These are phyloP conservation scores for Nanger granti DNA, from an alignment of 2,113 vertebrate genomes.

Conservation along the genomic window DNA sequence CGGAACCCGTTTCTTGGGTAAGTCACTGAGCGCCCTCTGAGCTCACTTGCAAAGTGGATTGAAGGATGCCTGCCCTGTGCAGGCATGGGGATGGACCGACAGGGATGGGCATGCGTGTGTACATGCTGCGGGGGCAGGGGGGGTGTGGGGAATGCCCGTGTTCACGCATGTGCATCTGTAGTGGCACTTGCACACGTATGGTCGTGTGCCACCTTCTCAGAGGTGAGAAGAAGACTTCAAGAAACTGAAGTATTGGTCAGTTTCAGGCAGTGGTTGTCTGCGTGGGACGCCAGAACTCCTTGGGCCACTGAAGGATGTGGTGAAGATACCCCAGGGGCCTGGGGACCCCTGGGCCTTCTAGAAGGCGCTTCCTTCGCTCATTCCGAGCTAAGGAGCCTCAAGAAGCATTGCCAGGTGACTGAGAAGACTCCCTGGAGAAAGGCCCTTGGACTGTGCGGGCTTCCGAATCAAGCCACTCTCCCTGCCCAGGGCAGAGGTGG, in stretches of 20 bases:
- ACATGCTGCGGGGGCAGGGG: rapidly evolving
- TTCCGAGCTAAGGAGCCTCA: neutral
- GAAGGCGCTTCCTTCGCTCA: neutral
- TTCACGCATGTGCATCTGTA: rapidly evolving
- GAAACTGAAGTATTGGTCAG: rapidly evolving
- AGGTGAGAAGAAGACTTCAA: neutral
- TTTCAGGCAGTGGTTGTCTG: neutral
- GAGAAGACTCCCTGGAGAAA: neutral
- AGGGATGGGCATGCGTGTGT: rapidly evolving
- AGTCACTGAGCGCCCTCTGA: no score
- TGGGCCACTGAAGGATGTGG: neutral
- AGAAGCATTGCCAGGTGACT: neutral
- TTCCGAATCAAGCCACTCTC: rapidly evolving
- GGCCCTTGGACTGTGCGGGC: neutral
- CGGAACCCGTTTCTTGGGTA: neutral
- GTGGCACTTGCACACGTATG: rapidly evolving
- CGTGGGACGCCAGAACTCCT: neutral
- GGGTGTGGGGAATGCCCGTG: rapidly evolving
- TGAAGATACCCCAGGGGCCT: neutral
- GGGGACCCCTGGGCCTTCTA: neutral
- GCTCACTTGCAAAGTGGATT: neutral
- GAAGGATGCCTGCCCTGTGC: neutral
- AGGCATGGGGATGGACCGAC: rapidly evolving
- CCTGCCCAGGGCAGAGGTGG: neutral
- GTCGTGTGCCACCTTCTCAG: neutral